A percentile compares a stretch with the other conserved stretches of the same genome.
These are phyloP conservation scores for Sialis fuliginosa DNA, from an alignment of 2,888 invertebrate species.

Conservation along the genomic window DNA sequence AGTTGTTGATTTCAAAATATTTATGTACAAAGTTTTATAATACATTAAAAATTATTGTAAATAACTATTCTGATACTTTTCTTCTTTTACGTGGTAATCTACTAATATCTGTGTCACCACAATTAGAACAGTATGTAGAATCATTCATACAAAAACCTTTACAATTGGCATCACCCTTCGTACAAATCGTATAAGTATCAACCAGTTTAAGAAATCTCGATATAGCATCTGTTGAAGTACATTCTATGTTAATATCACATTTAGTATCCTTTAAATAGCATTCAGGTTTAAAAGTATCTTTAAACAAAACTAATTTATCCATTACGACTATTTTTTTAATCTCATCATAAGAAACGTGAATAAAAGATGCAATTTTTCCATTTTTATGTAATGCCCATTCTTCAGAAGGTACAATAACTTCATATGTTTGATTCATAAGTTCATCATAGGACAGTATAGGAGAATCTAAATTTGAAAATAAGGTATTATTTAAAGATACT, in stretches of 20 bases:
- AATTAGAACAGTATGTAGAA: background rate
- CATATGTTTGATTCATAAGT: background rate
- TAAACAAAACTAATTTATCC: background rate
- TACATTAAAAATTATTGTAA: no score
- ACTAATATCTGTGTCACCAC: background rate
- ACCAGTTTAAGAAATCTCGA: background rate
- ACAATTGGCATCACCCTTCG: background rate
- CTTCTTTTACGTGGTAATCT: no score
- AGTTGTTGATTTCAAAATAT: no score
- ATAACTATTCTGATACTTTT: no score
- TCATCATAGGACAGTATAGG: background rate
- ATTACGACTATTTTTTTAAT: background rate
- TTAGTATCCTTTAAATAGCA: constrained; percentile 1
- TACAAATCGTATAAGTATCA: background rate
- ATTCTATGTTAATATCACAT: background rate
- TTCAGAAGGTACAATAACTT: background rate
- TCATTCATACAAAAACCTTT: background rate
- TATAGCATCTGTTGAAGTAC: background rate
- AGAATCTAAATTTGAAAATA: background rate
- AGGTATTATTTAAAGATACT: background rate
- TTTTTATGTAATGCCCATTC: constrained; percentile 1
- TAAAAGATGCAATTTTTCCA: background rate
- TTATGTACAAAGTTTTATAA: no score
- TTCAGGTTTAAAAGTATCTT: background rate
- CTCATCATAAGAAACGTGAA: background rate